Base-by-base conservation (phyloP, 2,113 vertebrate genomes). In the Apteryx mantelli region DNA sequence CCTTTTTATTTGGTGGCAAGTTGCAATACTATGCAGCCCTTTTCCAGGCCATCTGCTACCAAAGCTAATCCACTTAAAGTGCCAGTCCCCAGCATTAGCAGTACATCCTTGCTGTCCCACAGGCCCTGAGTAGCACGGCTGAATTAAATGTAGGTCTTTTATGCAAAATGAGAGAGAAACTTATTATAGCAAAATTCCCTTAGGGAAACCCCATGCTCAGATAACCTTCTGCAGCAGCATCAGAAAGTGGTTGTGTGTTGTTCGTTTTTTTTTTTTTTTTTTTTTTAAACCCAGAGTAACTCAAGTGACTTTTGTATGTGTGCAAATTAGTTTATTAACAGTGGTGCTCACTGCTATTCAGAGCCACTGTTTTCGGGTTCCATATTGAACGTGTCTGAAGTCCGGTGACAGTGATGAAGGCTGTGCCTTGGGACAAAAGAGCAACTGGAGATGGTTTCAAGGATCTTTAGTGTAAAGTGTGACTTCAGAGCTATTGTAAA, bases 331-430 rank as follows among this genome's bases (percentile, higher is more conserved):
- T 11, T 7, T 19, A 30, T 42, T 42, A 5, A 42, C 52, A 34
- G 2, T 19, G 30, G 56, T 60, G 56, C 56, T 34, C 7, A 2
- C 52, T 60, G 48, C 42, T 55, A 4, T 42, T 40, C 17, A 14
- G 4, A 55, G 55, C 85, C 52, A 48, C 0, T 32, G 7, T 21
- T 19, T 52, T 10, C 8, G 32, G 64, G 30, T 26, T 76, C 63
- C 56, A 30, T 5, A 0, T 0, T 14, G 48, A 22, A 25, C 1
- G 1, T 10, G 9, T 0, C 1, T 48, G 32, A 14, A 32, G 21
- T 5, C 15, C 26, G 6, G 32, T 22, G 84, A 13, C 44, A 80
- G n/a, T 24, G 1, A 0, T 5, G 53, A 20, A 61, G 78, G 30
- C n/a, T 70, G 55, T 53, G 30, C 76, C 34, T 34, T 14, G 36